A percentile compares a stretch with the other conserved stretches of the same genome.
Conservation (phyloP, 2,797 vertebrate species). For the Geotrypetes seraphini region DNA sequence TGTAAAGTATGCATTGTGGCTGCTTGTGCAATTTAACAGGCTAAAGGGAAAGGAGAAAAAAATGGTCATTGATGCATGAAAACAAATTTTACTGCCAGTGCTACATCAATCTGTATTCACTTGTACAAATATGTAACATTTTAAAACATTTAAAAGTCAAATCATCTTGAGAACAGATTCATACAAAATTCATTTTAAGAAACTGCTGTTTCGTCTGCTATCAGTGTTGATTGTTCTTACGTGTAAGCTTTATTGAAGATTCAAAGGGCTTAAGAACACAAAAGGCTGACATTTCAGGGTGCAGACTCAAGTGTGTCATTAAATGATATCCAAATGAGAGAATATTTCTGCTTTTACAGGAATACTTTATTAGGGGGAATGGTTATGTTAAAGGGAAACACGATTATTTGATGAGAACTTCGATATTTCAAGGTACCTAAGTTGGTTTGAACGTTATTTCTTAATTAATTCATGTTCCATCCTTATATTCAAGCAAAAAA, state of each 20-base stretch:
- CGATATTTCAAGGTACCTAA: too few species aligned
- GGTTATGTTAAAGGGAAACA: slow-evolving; percentile 22
- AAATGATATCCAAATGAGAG: slow-evolving; percentile 43
- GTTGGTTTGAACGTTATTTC: too few species aligned
- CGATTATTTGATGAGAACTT: too few species aligned
- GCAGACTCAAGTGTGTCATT: slow-evolving; percentile 36
- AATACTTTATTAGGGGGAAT: slow-evolving; percentile 32
- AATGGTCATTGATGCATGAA: slow-evolving; percentile 16
- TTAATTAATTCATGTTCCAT: too few species aligned
- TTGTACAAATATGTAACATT: slow-evolving; percentile 45
- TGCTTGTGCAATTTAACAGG: slow-evolving; percentile 32
- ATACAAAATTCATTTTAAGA: slow-evolving; percentile 54
- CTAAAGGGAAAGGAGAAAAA: slow-evolving; percentile 22
- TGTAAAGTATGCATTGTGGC: slow-evolving; percentile 26
- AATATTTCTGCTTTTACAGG: slow-evolving; percentile 37
- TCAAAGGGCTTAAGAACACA: slow-evolving; percentile 45
- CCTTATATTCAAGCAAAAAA: too few species aligned
- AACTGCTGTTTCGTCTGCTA: slow-evolving; percentile 45
- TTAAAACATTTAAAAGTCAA: slow-evolving; percentile 57
- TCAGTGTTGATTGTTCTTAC: slow-evolving; percentile 44
- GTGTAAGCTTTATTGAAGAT: slow-evolving; percentile 44
- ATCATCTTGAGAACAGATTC: slow-evolving; percentile 48
- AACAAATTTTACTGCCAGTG: slow-evolving; percentile 32
- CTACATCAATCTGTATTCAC: slow-evolving; percentile 28
- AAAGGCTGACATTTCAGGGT: slow-evolving; percentile 44